Base-by-base conservation (phyloP, 53 echinoderm and acorn worm species). In the Pentamera pediparva region DNA sequence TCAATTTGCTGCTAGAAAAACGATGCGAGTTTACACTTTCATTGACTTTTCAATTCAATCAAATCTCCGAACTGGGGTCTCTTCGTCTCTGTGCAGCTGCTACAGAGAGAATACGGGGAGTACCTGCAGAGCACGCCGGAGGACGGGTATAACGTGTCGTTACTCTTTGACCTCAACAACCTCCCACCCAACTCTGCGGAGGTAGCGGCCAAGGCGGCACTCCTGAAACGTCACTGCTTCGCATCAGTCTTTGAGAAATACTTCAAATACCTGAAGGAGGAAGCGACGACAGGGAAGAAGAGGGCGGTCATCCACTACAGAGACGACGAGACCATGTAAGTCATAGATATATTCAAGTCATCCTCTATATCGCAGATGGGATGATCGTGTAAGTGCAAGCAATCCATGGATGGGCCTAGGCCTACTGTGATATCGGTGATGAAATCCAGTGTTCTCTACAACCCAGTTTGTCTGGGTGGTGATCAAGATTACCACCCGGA, bases 261-360 rank as follows among this genome's bases (percentile, higher is more conserved):
- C 75, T 95, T 95, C 80, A 86, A 90, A 12, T 87, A 83, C 48
- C 85, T 76, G 76, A 86, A 87, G 52, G 60, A 87, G 13, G 90
- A 95, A 47, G 57, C 79, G 11, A 49, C 84, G 7, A 24, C 71
- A 4, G 77, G 75, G 1, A 76, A 76, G 41, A 80, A 90, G 63
- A 76, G 33, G 56, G 95, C 95, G n/a, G 82, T 95, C 29, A 90
- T 95, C 54, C 78, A 91, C 18, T 95, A 95, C 70, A 85, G 90
- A 36, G 90, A 95, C 28, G 95, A 90, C 60, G 95, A 94, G 77
- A 94, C 95, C 19, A 87, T 94, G 95, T 94, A 62, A 87, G 95
- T 38, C 22, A 55, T 45, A 45, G 13, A 15, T 45, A 45, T 45
- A 12, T n/a, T 15, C 12, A 45, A 15, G 47, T 45, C 47, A 45